phyloP scores from a whole-genome alignment of 2,113 vertebrate species.

The Poeciliopsis turrubarensis region DNA sequence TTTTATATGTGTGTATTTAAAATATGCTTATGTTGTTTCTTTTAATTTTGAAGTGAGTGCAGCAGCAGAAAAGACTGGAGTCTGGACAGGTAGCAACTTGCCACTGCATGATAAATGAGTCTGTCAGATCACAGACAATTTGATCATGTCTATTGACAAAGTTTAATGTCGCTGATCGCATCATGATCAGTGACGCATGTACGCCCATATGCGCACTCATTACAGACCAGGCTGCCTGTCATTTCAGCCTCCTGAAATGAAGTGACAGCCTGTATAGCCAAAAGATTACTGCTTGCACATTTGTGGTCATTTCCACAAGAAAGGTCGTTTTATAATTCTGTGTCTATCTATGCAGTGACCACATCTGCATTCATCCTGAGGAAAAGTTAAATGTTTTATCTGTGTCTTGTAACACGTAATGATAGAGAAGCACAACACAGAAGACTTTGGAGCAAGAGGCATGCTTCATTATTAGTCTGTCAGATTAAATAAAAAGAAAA shows the following conservation, averaged over 20 bases:
- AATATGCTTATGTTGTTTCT: constrained; percentile 51
- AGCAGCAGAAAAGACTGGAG: constrained; percentile 58
- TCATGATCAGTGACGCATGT: constrained; percentile 56
- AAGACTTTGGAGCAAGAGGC: not conserved
- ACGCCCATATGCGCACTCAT: constrained; percentile 62
- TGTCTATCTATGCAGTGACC: too few species aligned
- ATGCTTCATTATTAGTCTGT: not conserved
- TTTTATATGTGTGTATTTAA: constrained; percentile 9
- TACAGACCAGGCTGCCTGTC: constrained; percentile 32
- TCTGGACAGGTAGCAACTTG: constrained; percentile 53
- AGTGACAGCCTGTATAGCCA: not conserved
- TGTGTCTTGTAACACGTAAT: not conserved
- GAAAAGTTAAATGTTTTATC: too few species aligned
- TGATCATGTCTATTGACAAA: constrained; percentile 75
- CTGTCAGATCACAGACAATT: constrained; percentile 76
- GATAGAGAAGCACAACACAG: too few species aligned
- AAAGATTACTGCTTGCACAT: not conserved
- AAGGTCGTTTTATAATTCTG: too few species aligned
- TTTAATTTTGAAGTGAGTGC: not conserved
- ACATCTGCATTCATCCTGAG: too few species aligned
- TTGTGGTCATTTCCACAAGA: too few species aligned
- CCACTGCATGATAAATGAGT: constrained; percentile 75
- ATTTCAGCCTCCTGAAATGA: constrained; percentile 10
- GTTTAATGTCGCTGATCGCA: constrained; percentile 74
- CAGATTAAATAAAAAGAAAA: not conserved